These are phyloP conservation scores for Sternotherus odoratus DNA, from an alignment of 2,797 vertebrate genomes.

Conservation along the genomic window DNA sequence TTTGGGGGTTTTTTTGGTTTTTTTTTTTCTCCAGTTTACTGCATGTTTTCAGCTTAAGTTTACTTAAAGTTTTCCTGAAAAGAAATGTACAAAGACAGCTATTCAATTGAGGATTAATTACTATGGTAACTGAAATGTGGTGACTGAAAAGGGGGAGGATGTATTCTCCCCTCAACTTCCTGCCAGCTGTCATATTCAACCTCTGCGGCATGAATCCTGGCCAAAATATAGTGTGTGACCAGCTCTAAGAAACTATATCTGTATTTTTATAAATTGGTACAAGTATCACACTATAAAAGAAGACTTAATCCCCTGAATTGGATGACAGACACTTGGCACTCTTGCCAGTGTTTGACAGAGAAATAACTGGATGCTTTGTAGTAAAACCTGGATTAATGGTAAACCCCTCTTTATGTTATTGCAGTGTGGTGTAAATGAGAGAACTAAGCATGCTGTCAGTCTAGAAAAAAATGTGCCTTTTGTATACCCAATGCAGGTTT, in stretches of 20 bases:
- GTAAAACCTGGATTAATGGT: constrained; percentile 87
- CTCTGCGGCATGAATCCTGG: constrained; percentile 77
- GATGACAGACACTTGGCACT: constrained; percentile 85
- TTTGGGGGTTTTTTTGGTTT: too few species aligned
- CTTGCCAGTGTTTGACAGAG: constrained; percentile 81
- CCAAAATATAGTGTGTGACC: constrained; percentile 84
- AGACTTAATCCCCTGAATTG: constrained; percentile 83
- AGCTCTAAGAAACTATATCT: constrained; percentile 85
- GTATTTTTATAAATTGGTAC: constrained; percentile 85
- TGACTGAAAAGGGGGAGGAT: constrained; percentile 81
- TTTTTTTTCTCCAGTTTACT: constrained; percentile 68
- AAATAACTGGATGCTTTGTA: constrained; percentile 84
- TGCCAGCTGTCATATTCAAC: constrained; percentile 86
- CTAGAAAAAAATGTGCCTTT: constrained; percentile 62
- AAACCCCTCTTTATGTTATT: constrained; percentile 85
- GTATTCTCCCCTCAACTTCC: constrained; percentile 81
- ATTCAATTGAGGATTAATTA: constrained; percentile 86
- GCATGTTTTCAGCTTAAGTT: constrained; percentile 81
- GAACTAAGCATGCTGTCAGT: constrained; percentile 79
- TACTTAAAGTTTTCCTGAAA: constrained; percentile 84
- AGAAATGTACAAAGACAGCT: constrained; percentile 84
- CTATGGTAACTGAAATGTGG: constrained; percentile 82
- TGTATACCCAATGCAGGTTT: constrained; percentile 68
- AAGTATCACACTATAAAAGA: constrained; percentile 84
- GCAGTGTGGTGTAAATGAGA: constrained; percentile 83